phyloP scores from a whole-genome alignment of 2,113 vertebrate genomes.

The Gambusia affinis region DNA sequence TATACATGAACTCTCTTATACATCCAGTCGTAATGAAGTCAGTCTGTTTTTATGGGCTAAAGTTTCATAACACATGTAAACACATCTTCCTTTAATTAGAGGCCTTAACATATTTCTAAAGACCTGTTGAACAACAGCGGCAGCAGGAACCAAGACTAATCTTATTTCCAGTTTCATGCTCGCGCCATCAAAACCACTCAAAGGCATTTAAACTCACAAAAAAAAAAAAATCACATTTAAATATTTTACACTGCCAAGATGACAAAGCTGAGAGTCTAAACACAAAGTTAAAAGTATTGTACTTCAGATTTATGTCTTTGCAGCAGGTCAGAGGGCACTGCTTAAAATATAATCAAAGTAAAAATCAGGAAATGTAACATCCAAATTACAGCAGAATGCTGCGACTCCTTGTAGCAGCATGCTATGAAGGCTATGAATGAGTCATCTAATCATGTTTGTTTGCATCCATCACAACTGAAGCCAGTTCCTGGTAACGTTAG shows the following conservation, averaged over 20 bases:
- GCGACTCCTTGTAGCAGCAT: not conserved
- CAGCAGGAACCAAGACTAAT: too few relatives aligned
- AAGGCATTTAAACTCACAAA: conserved; percentile 2
- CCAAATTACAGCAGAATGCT: not conserved
- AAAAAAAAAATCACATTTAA: conserved; percentile 13
- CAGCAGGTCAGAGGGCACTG: not conserved
- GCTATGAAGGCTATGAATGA: not conserved
- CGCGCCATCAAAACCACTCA: too few relatives aligned
- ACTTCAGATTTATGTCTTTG: conserved; percentile 1
- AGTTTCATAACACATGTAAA: conserved; percentile 33
- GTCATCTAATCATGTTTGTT: not conserved
- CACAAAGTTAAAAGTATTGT: conserved; percentile 1
- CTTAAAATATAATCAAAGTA: conserved; percentile 10
- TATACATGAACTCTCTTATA: not conserved
- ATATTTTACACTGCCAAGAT: not conserved
- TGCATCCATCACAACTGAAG: not conserved
- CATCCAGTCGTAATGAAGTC: not conserved
- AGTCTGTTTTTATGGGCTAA: not conserved
- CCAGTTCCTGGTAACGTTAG: not conserved
- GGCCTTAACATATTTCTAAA: conserved; percentile 32
- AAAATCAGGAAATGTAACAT: conserved; percentile 43
- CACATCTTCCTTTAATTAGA: conserved; percentile 7
- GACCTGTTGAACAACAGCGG: conserved; percentile 35
- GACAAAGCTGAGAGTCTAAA: conserved; percentile 7
- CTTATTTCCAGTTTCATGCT: too few relatives aligned